Percentiles rank a stretch among this genome's conserved stretches.
phyloP scores from a whole-genome alignment of 2,888 invertebrate genomes.

The Subacronicta megacephala region DNA sequence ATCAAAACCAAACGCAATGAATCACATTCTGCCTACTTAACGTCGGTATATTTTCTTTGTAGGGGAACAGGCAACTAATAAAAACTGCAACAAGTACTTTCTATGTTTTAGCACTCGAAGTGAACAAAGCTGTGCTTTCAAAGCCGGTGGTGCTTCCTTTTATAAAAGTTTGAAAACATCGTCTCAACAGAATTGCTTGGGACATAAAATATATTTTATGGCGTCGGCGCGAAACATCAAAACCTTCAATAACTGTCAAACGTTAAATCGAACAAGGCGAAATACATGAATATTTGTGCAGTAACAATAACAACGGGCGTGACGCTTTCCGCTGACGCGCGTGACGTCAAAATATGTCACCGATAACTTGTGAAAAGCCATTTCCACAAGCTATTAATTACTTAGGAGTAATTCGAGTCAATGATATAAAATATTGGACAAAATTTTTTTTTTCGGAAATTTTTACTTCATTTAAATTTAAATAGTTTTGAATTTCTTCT shows the following conservation, averaged over 20 bases:
- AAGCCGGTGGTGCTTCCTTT: slow-evolving; percentile 77
- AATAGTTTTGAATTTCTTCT: neutral
- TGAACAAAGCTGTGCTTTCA: slow-evolving; percentile 78
- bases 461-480: neutral
- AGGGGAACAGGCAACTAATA: slow-evolving; percentile 37
- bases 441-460: neutral
- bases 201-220: slow-evolving; percentile 88
- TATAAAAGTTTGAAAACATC: slow-evolving; percentile 80
- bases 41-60: slow-evolving; percentile 38
- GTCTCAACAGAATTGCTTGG: slow-evolving; percentile 74
- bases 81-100: slow-evolving; percentile 74
- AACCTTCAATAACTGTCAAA: slow-evolving; percentile 81
- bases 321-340: slow-evolving; percentile 51
- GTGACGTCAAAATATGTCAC: slow-evolving; percentile 29
- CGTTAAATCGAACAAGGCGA: slow-evolving; percentile 72
- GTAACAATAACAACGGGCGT: slow-evolving; percentile 60
- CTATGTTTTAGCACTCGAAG: slow-evolving; percentile 77
- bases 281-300: slow-evolving; percentile 68
- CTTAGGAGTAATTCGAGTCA: neutral
- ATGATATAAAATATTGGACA: neutral
- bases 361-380: slow-evolving; percentile 25
- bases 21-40: slow-evolving; percentile 15
- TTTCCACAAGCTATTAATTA: slow-evolving; percentile 21
- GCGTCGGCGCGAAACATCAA: slow-evolving; percentile 81
- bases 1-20: slow-evolving; percentile 1